phyloP scores from a whole-genome alignment of 2,888 invertebrate species.

The Mayetiola destructor region DNA sequence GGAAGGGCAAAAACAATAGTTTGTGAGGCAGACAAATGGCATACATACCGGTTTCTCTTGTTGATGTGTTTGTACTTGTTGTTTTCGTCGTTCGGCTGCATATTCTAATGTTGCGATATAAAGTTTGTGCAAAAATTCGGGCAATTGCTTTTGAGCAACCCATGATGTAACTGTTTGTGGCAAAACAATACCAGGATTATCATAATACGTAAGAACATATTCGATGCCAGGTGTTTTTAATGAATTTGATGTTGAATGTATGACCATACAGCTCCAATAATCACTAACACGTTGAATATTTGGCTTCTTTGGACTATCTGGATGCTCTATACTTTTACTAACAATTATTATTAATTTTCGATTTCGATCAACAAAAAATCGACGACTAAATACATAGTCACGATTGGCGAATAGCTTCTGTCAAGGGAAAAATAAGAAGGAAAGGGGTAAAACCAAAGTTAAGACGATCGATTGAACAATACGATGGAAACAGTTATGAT shows the following conservation, averaged over 20 bases:
- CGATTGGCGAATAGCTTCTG: slow-evolving; percentile 70
- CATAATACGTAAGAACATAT: slow-evolving; percentile 75
- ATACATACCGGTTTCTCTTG: neutral
- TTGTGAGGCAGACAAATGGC: neutral
- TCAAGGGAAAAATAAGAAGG: slow-evolving; percentile 12
- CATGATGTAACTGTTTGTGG: slow-evolving; percentile 57
- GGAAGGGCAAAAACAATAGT: neutral
- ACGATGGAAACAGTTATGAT: neutral
- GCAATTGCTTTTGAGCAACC: slow-evolving; percentile 62
- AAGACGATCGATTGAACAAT: slow-evolving; percentile 11
- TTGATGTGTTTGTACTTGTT: neutral
- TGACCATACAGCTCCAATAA: slow-evolving; percentile 79
- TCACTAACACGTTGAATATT: slow-evolving; percentile 59
- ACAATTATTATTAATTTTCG: slow-evolving; percentile 47
- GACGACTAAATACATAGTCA: slow-evolving; percentile 70
- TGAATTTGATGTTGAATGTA: slow-evolving; percentile 42
- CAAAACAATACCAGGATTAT: slow-evolving; percentile 66
- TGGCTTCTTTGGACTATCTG: slow-evolving; percentile 48
- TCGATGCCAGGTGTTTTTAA: slow-evolving; percentile 47
- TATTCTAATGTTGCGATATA: slow-evolving; percentile 53
- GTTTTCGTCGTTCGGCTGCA: slow-evolving; percentile 29
- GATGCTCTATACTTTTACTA: slow-evolving; percentile 56
- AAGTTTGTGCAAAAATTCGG: slow-evolving; percentile 57
- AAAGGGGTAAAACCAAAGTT: neutral
- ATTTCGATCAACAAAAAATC: slow-evolving; percentile 44